Conservation (phyloP, 2,888 invertebrate genomes). For the Tinea trinotella region DNA sequence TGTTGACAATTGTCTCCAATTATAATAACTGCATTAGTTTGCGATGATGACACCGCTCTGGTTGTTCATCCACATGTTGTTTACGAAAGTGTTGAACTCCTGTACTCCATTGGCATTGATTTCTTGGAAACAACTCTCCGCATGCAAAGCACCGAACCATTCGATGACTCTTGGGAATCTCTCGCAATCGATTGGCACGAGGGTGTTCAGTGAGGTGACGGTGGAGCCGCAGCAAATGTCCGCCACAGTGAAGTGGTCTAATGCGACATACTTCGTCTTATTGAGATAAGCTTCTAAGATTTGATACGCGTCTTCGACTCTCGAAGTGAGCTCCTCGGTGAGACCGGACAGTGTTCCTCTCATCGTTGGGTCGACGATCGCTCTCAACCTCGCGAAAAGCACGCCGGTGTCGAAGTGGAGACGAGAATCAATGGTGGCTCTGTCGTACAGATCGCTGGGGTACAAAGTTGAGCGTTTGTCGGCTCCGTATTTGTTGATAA, state of each 20-base stretch:
- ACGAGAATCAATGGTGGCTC: conserved; percentile 34
- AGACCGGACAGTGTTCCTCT: conserved; percentile 24
- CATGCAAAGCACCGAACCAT: conserved; percentile 31
- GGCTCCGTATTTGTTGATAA: conserved; percentile 38
- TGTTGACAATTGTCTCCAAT: neutral
- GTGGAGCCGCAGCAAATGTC: conserved; percentile 34
- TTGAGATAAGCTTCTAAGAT: conserved; percentile 36
- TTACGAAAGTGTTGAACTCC: conserved; percentile 21
- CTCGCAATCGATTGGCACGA: conserved; percentile 29
- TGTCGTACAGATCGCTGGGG: conserved; percentile 31
- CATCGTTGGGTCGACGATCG: conserved; percentile 20
- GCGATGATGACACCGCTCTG: conserved; percentile 1
- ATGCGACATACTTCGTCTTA: conserved; percentile 29
- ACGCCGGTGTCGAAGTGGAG: conserved; percentile 33
- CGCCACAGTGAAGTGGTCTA: conserved; percentile 33
- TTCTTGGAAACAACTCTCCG: conserved; percentile 32
- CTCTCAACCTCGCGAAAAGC: conserved; percentile 27
- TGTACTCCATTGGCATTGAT: conserved; percentile 31
- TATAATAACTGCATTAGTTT: neutral
- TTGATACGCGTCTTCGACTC: conserved; percentile 31
- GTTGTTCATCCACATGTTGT: conserved; percentile 12
- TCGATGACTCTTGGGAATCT: conserved; percentile 30
- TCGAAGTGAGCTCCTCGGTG: conserved; percentile 24
- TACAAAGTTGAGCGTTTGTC: conserved; percentile 32
- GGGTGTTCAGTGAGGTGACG: conserved; percentile 29